phyloP scores from a whole-genome alignment of 2,113 vertebrate species.

The Laterallus jamaicensis region DNA sequence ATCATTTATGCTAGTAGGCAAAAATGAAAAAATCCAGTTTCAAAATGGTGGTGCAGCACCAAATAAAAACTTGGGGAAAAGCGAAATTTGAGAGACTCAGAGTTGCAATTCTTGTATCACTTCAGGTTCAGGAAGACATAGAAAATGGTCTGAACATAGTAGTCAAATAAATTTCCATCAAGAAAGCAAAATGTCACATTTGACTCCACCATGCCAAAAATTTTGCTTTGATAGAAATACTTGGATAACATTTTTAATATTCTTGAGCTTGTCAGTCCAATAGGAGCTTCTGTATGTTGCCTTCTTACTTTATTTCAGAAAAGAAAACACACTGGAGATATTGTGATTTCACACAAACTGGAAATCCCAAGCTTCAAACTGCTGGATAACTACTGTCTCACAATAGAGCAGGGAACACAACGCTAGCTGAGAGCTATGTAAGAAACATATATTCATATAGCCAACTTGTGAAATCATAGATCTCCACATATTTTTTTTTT shows the following conservation, averaged over 20 bases:
- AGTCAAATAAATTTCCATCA: neutral
- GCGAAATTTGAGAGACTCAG: rapidly evolving
- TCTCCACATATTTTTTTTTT: neutral
- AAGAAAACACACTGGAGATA: neutral
- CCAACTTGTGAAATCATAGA: neutral
- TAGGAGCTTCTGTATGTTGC: neutral
- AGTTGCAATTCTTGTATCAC: neutral
- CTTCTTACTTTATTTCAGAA: neutral
- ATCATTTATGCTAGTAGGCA: neutral
- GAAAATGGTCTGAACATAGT: neutral
- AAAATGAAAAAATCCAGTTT: neutral
- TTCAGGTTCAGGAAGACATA: neutral
- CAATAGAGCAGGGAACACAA: neutral
- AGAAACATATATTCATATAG: neutral
- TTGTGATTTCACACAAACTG: neutral
- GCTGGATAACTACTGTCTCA: neutral
- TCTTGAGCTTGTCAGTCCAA: neutral
- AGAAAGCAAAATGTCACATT: neutral
- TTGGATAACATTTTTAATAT: neutral
- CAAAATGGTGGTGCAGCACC: neutral
- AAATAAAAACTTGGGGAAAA: neutral
- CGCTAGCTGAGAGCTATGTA: rapidly evolving
- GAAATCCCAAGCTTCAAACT: neutral
- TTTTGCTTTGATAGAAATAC: neutral
- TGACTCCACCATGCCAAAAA: rapidly evolving